A percentile compares a stretch with the other conserved stretches of the same genome.
These are phyloP conservation scores for Dasyornis broadbenti DNA, from an alignment of 2,113 vertebrate species.

Conservation along the genomic window DNA sequence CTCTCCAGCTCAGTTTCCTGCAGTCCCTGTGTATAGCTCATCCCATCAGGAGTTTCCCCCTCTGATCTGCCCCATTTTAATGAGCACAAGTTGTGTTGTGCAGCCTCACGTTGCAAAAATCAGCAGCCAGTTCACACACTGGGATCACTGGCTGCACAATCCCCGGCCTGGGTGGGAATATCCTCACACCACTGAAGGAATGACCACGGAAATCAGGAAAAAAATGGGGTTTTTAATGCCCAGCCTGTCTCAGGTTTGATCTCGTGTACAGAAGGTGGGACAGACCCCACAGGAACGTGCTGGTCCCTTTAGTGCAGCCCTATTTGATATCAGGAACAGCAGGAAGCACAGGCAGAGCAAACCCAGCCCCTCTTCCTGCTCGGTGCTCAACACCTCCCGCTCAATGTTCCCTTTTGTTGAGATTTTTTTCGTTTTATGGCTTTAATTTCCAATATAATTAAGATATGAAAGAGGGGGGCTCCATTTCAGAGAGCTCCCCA, in stretches of 20 bases:
- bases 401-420: not conserved
- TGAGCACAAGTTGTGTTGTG: not conserved
- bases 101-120: not conserved
- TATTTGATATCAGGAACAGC: fast-evolving
- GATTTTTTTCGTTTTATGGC: not conserved
- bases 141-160: not conserved
- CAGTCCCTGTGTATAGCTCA: not conserved
- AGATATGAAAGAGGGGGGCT: not conserved
- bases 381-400: not conserved
- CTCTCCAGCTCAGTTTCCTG: not conserved
- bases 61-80: not conserved
- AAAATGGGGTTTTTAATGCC: not conserved
- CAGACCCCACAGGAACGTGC: not conserved
- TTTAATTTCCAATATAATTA: conserved; percentile 41
- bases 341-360: not conserved
- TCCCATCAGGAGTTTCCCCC: not conserved
- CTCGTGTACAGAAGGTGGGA: not conserved
- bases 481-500: not conserved
- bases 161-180: not conserved
- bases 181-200: not conserved
- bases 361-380: not conserved
- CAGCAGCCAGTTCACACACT: fast-evolving
- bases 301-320: not conserved
- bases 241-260: not conserved
- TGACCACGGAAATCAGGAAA: too few species aligned